Evolutionary conservation across 2,797 vertebrate species (phyloP).

Genomic region (Harpagifer antarcticus): DNA sequence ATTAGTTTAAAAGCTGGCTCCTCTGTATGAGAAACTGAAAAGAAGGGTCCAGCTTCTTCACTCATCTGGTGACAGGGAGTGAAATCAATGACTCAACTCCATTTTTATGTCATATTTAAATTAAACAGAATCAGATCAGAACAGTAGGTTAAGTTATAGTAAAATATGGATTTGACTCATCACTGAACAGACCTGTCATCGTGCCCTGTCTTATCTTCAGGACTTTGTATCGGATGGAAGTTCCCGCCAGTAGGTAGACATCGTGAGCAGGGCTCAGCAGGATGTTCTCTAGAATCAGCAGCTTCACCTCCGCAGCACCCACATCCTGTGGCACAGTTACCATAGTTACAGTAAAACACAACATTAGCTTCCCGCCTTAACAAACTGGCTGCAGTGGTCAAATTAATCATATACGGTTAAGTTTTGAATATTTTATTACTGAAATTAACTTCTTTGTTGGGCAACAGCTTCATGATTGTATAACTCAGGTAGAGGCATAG

Average conservation of each 20-base stretch:
- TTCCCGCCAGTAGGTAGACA: conserved; percentile 92
- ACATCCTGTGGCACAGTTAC: conserved; percentile 87
- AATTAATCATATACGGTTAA: not conserved
- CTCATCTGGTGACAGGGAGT: conserved; percentile 4
- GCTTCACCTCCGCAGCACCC: conserved; percentile 91
- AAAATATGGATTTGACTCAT: not conserved
- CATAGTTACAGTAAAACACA: conserved; percentile 60
- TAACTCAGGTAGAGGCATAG: not conserved
- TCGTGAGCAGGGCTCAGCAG: conserved; percentile 92
- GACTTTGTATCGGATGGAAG: conserved; percentile 91
- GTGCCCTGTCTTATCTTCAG: conserved; percentile 96
- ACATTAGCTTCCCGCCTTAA: conserved; percentile 34
- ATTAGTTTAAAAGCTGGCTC: conserved; percentile 2
- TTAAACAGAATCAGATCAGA: too few relatives aligned
- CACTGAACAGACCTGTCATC: conserved; percentile 88
- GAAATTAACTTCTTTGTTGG: conserved; percentile 10
- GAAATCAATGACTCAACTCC: conserved; percentile 11
- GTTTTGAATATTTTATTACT: not conserved
- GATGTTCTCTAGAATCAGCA: conserved; percentile 98
- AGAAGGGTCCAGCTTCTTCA: not conserved
- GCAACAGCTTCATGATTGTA: not conserved
- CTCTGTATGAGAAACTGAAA: not conserved
- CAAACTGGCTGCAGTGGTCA: conserved; percentile 3
- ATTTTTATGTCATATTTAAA: conserved; percentile 8
- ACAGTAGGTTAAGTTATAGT: not conserved